Conservation (phyloP, 1,140 invertebrate species). For the Micrasema minimum region DNA sequence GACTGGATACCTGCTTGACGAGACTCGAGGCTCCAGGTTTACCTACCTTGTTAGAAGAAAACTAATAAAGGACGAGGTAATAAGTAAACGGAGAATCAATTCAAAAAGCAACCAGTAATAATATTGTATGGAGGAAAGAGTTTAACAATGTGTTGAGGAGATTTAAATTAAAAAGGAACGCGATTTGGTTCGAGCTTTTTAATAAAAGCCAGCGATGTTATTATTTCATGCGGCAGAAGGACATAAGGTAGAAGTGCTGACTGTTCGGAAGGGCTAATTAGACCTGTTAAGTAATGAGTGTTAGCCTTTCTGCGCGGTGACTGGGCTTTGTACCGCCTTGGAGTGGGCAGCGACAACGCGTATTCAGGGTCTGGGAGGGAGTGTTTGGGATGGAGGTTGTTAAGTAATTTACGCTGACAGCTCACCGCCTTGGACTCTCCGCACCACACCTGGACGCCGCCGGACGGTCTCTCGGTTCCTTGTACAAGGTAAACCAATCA, state of each 20-base stretch:
- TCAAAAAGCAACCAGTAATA: conserved; percentile 10
- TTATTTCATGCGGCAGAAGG: too few relatives aligned
- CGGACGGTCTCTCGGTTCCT: conserved; percentile 19
- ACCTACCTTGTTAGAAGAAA: conserved; percentile 13
- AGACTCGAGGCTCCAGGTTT: too few relatives aligned
- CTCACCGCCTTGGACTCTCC: conserved; percentile 39
- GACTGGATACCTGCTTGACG: too few relatives aligned
- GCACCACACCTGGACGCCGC: conserved; percentile 26
- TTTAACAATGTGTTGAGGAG: not conserved
- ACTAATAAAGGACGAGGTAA: conserved; percentile 24
- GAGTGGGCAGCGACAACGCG: not conserved
- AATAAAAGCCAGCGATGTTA: not conserved
- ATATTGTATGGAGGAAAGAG: not conserved
- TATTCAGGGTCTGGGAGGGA: not conserved
- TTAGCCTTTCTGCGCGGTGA: conserved; percentile 15
- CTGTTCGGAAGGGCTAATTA: not conserved
- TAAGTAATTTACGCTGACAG: conserved; percentile 48
- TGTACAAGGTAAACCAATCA: conserved; percentile 32
- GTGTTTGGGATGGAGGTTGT: conserved; percentile 1
- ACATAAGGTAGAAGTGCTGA: not conserved
- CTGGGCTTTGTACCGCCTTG: not conserved
- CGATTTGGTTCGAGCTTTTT: not conserved
- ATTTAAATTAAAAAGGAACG: not conserved
- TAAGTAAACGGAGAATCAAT: not conserved
- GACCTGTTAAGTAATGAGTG: not conserved